These are phyloP conservation scores for Oncopeltus fasciatus DNA, from an alignment of 1,140 invertebrate species.

Conservation along the genomic window DNA sequence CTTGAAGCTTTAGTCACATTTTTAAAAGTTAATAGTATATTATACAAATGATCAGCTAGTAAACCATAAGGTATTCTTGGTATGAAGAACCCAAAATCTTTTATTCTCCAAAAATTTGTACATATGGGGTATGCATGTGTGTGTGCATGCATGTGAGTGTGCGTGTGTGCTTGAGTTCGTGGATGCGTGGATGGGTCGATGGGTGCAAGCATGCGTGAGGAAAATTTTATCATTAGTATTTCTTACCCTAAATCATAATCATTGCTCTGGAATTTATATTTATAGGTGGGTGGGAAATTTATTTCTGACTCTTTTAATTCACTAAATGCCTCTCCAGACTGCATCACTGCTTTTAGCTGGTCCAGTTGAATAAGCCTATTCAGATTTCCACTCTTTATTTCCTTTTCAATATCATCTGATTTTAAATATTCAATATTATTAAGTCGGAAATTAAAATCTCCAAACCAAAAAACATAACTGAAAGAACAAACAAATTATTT, in stretches of 20 bases:
- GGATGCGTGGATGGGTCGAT: no score
- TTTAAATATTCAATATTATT: conserved; percentile 39
- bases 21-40: no score
- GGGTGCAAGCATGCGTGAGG: no score
- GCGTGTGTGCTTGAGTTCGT: no score
- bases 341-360: conserved; percentile 53
- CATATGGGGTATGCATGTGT: no score
- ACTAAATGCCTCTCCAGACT: conserved; percentile 58
- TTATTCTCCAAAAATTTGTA: no score
- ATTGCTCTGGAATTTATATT: conserved; percentile 56
- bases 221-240: no score
- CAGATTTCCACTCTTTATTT: conserved; percentile 47
- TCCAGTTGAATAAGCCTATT: conserved; percentile 50
- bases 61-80: no score
- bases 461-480: conserved; percentile 90
- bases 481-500: conserved; percentile 26
- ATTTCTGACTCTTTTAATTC: conserved; percentile 58
- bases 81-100: no score
- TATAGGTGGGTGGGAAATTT: conserved; percentile 78
- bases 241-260: conserved; percentile 47
- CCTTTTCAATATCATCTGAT: conserved; percentile 48
- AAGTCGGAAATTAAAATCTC: conserved; percentile 85
- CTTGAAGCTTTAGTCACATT: no score
- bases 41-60: no score
- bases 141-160: no score